Base-by-base conservation (phyloP, 2,113 vertebrate species). In the Paradisaea rubra region DNA sequence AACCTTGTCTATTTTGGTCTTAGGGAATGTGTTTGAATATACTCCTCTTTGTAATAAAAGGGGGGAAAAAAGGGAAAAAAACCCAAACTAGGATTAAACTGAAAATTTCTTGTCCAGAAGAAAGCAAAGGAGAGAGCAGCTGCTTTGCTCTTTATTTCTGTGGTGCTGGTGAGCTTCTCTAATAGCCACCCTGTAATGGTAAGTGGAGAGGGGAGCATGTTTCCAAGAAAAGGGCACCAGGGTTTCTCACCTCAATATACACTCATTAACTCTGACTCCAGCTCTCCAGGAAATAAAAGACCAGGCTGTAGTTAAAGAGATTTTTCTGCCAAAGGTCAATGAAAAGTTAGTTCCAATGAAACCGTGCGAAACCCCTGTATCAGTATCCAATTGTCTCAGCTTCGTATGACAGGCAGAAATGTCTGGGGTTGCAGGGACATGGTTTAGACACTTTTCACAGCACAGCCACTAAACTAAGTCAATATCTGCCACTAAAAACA, bases 241-340 rank as follows among this genome's bases (percentile, higher is more conserved):
- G 42, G 81, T 91, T 94, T 95, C 86, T 94, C 90, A 91, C 81
- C 91, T 96, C 86, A 70, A 49, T 80, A 92, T 10, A 54, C 71
- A 45, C 87, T 93, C 88, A 92, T 92, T 95, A 94, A 84, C 81
- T 95, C 57, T 49, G 80, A 86, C 84, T 93, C 93, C 79, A 88
- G 2, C 81, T 56, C 90, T 86, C 49, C 54, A 72, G 87, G 80
- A 95, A 96, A 84, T 78, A 76, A 81, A 93, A 90, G 60, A 77
- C 68, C 56, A 64, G 68, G 21, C 68, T 93, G 52, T 25, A 77
- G 41, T 91, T 86, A 91, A 86, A 90, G 79, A 81, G 73, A 91
- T 64, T 83, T 93, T 76, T 71, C 85, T 79, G 74, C 60, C 86
- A 91, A 92, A 95, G 81, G 91, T 94, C 92, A 94, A 65, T 79